Evolutionary conservation across 2,113 vertebrate species (phyloP), one percentile per base, ranked within the genome.

Genomic region (Taurulus bubalis): DNA sequence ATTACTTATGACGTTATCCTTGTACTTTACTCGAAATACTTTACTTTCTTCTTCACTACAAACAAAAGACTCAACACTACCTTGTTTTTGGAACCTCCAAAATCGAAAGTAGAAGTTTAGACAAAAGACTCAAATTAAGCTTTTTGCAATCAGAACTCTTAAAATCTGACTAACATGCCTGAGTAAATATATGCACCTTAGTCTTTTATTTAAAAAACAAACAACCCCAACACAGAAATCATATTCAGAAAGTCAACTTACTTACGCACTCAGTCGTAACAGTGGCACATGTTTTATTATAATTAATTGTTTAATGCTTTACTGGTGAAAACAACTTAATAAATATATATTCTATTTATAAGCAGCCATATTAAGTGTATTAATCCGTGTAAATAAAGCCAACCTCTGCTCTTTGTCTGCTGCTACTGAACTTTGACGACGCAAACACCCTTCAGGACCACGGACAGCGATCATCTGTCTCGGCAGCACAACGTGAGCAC

Each of bases 371-470:
- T 47, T 26, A 3, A 32, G 0, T 5, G 16, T 8, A 1, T 56
- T 8, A 24, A 22, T 53, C 32, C 8, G 34, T 38, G 15, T 40
- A 58, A 75, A 58, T 59, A 15, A 64, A 66, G 51, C 24, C 1
- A 40, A 24, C 64, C 30, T 63, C 72, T 36, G 26, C 36, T 56
- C 55, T 49, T 14, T 38, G 22, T 14, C 2, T 69, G 53, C 64
- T 38, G 72, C 36, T 62, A 11, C 30, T 28, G 36, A 71, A 20
- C 59, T 65, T n/a, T 49, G 58, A 75, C 66, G 22, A 36, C 8
- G 24, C 12, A 1, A 55, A 71, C 66, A 0, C 15, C 18, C 30
- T 47, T 63, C 62, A 75, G 45, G 3, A 56, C 51, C 20, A 28
- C 10, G 0, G 45, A 68, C 69, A 55, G 71, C 0, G 22, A 55